Evolutionary conservation across 2,888 invertebrate species (phyloP), one percentile per base, ranked within the genome.

Genomic region (Agrotis clavis): DNA sequence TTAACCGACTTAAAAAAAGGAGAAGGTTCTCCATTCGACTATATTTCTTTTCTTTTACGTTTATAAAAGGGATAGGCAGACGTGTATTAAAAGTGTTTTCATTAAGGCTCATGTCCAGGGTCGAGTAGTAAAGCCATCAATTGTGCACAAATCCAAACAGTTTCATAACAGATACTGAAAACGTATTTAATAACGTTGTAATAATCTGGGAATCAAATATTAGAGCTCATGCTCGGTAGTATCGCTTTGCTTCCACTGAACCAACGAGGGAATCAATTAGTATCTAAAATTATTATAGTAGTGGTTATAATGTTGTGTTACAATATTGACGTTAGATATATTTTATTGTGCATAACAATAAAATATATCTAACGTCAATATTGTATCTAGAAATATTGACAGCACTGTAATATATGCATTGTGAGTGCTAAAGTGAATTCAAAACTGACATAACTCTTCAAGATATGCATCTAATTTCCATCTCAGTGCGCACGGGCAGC

Each of bases 391-490:
- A 41, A 41, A 41, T 41, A 41, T 71, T n/a, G 4, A 21, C 25
- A 57, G 60, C 14, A 25, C 14, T 0, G 63, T 45, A 16, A 18
- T 70, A 35, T n/a, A 48, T 61, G 2, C 11, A 9, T 48, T 68
- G 6, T 19, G 9, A 30, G 14, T 71, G 71, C 19, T 45, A 72
- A 54, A 72, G 14, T 72, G 25, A 48, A 48, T 73, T 60, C 14
- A n/a, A 53, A 25, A 53, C 77, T 13, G 30, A 76, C 47, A 47
- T 35, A 19, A 47, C 4, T 66, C 14, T 45, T 35, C n/a, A 1
- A 19, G n/a, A 68, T 25, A 47, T 68, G 16, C 25, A 68, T 68
- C 54, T 56, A 11, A 19, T 56, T 69, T 77, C 19, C 41, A 54
- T 25, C 2, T 11, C 21, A 71, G 30, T 45, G 18, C 51, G 16